These are phyloP conservation scores for Pteronura brasiliensis DNA, from an alignment of 2,113 vertebrate genomes.

Conservation along the genomic window DNA sequence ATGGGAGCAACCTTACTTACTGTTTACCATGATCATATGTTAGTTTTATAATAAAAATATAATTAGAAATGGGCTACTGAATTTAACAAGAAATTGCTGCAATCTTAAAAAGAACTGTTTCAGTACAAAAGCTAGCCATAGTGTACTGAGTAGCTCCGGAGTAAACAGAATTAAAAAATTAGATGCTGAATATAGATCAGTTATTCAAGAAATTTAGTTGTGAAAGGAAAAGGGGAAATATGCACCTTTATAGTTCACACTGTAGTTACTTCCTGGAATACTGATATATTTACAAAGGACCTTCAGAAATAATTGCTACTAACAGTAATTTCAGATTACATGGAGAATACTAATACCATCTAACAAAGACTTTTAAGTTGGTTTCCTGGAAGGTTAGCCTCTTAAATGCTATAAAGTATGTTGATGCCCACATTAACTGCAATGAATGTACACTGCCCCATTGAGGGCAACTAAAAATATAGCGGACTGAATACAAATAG, in stretches of 20 bases:
- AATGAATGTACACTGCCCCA: neutral
- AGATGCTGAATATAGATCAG: neutral
- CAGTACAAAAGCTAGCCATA: neutral
- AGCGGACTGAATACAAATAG: neutral
- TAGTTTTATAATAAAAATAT: conserved; percentile 31
- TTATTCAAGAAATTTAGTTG: conserved; percentile 30
- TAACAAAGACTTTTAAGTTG: neutral
- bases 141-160: neutral
- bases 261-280: conserved; percentile 4
- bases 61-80: neutral
- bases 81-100: neutral
- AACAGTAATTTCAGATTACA: neutral
- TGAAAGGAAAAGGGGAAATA: neutral
- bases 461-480: neutral
- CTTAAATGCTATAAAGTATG: neutral
- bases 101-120: neutral
- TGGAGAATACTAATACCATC: neutral
- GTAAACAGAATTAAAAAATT: neutral
- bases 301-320: conserved; percentile 25
- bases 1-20: neutral
- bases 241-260: neutral
- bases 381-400: neutral
- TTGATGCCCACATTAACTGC: neutral
- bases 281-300: conserved; percentile 33
- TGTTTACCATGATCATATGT: neutral